These are phyloP conservation scores for Menidia menidia DNA, from an alignment of 2,797 vertebrate genomes.

Conservation along the genomic window DNA sequence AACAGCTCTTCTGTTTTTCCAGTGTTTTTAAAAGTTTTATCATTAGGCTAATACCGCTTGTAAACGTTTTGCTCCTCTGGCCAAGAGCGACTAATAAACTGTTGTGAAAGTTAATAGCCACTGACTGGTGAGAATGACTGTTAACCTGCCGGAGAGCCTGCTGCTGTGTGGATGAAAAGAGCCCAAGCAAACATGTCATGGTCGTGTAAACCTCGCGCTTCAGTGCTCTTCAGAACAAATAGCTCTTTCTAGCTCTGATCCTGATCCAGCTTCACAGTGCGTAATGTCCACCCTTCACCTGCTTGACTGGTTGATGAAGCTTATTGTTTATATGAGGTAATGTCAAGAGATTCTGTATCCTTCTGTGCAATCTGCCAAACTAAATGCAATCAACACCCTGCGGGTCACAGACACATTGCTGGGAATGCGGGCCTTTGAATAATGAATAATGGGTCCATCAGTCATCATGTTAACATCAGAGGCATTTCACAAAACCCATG, in stretches of 20 bases:
- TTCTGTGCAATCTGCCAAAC: slow-evolving; percentile 62
- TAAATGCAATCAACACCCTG: slow-evolving; percentile 70
- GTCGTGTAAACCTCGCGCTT: slow-evolving; percentile 70
- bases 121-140: slow-evolving; percentile 54
- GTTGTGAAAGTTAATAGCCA: slow-evolving; percentile 52
- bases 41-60: background rate
- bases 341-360: slow-evolving; percentile 69
- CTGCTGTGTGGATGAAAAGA: slow-evolving; percentile 62
- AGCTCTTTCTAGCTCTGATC: slow-evolving; percentile 66
- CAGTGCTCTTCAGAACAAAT: slow-evolving; percentile 67
- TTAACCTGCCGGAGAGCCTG: slow-evolving; percentile 58
- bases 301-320: slow-evolving; percentile 53
- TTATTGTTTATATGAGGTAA: slow-evolving; percentile 76
- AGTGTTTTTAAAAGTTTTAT: slow-evolving; percentile 11
- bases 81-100: slow-evolving; percentile 46
- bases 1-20: slow-evolving; percentile 18
- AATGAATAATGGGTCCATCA: slow-evolving; percentile 54
- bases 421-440: slow-evolving; percentile 34
- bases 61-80: background rate
- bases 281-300: slow-evolving; percentile 67
- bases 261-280: slow-evolving; percentile 62
- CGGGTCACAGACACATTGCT: slow-evolving; percentile 58
- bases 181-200: slow-evolving; percentile 71
- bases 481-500: slow-evolving; percentile 37
- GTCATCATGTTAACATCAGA: slow-evolving; percentile 43